A percentile compares a stretch with the other conserved stretches of the same genome.
Conservation (phyloP, 2,113 vertebrate species). For the Cynocephalus volans region DNA sequence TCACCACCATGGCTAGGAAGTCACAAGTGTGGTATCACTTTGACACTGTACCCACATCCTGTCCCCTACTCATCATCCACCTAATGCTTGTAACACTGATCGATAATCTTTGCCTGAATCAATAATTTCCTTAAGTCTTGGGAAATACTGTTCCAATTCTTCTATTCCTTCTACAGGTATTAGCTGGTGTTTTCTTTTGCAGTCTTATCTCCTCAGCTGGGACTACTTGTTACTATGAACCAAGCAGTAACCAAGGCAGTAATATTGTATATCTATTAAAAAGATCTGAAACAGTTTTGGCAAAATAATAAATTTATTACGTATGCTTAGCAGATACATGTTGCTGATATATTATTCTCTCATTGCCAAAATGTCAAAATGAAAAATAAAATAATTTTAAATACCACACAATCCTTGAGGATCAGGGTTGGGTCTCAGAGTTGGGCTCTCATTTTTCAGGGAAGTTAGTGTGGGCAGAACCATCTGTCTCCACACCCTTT, state of each 20-base stretch:
- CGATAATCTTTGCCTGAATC: background rate
- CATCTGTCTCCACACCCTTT: background rate
- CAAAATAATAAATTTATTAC: conserved; percentile 76
- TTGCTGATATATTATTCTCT: background rate
- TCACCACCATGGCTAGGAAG: background rate
- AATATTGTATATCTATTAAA: background rate
- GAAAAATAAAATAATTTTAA: conserved; percentile 56
- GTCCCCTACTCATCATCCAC: no score
- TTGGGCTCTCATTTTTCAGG: background rate
- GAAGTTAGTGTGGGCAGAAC: background rate
- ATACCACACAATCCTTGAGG: background rate
- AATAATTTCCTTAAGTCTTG: background rate
- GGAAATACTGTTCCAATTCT: background rate
- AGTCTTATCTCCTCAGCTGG: background rate
- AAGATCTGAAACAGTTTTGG: conserved; percentile 6
- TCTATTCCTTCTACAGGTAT: background rate
- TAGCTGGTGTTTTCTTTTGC: background rate
- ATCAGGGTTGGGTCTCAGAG: background rate
- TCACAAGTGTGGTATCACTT: background rate
- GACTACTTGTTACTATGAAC: background rate
- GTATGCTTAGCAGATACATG: background rate
- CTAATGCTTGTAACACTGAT: background rate
- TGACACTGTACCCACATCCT: background rate
- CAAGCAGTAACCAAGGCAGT: background rate
- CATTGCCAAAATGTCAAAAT: conserved; percentile 8